These are phyloP conservation scores for Cliona cf. orientalis DNA, from an alignment of 37 sponge, comb jelly and placozoan species.

Conservation along the genomic window DNA sequence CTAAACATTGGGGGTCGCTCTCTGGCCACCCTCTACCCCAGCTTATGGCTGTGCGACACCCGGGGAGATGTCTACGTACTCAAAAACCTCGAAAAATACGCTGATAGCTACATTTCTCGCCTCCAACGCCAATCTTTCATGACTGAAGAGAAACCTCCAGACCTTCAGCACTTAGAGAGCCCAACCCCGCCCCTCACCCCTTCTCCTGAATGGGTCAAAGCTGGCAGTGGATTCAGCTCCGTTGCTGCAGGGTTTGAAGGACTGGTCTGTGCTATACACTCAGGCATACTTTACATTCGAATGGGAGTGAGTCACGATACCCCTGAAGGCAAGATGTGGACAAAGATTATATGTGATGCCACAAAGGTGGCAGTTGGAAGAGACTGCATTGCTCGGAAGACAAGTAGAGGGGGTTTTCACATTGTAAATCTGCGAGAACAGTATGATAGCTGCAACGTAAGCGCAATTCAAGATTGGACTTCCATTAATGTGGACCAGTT, in stretches of 20 bases:
- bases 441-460: background rate
- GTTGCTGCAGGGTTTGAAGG: slow-evolving; percentile 32
- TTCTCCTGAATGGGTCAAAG: slow-evolving; percentile 12
- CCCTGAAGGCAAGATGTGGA: slow-evolving; percentile 45
- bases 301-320: slow-evolving; percentile 24
- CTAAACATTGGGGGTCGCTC: background rate
- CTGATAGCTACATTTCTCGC: background rate
- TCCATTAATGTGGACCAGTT: background rate
- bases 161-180: background rate
- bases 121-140: background rate
- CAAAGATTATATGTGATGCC: slow-evolving; percentile 9
- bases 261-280: slow-evolving; percentile 29
- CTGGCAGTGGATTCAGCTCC: background rate
- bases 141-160: background rate
- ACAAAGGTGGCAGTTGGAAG: slow-evolving; percentile 28
- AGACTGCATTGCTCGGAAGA: slow-evolving; percentile 23
- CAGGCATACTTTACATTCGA: slow-evolving; percentile 20
- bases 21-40: too few relatives aligned
- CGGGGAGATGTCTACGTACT: slow-evolving; percentile 1
- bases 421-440: background rate
- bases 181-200: background rate
- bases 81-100: background rate
- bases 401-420: background rate
- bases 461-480: background rate
- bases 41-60: slow-evolving; percentile 51